Conservation (phyloP, 2,113 vertebrate species). For the Canis aureus region DNA sequence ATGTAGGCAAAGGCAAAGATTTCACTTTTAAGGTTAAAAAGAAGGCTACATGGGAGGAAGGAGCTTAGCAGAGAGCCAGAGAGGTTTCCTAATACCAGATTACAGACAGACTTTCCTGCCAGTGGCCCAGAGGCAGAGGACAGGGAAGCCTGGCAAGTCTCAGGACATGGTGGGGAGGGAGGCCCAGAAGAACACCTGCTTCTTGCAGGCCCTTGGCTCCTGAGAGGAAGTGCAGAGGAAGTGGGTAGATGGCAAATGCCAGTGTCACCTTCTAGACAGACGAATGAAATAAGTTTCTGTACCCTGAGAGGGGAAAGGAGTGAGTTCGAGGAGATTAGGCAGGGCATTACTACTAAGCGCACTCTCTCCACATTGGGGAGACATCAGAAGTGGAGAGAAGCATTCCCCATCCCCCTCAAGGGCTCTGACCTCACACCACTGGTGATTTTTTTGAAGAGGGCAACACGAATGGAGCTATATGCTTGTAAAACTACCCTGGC, state of each 20-base stretch:
- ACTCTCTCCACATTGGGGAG: fast-evolving
- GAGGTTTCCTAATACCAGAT: neutral
- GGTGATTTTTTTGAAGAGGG: neutral
- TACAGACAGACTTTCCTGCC: neutral
- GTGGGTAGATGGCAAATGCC: neutral
- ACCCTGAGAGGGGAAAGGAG: neutral
- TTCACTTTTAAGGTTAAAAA: neutral
- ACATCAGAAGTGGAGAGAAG: neutral
- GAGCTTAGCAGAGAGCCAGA: neutral
- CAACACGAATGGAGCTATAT: neutral
- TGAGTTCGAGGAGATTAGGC: neutral
- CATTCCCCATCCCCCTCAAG: fast-evolving
- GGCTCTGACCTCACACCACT: neutral
- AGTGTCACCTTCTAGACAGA: neutral
- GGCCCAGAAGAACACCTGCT: neutral
- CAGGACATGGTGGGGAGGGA: neutral
- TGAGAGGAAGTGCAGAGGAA: neutral
- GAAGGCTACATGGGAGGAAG: neutral
- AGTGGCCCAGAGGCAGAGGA: too few relatives aligned
- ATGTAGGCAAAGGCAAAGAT: neutral
- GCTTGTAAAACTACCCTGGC: neutral
- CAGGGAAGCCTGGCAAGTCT: neutral
- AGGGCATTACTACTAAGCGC: neutral
- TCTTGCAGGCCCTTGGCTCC: neutral
- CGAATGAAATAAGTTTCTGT: neutral